Evolutionary conservation across 1,140 invertebrate genomes (phyloP), one percentile per base, ranked within the genome.

Genomic region (Acyrthosiphon pisum): DNA sequence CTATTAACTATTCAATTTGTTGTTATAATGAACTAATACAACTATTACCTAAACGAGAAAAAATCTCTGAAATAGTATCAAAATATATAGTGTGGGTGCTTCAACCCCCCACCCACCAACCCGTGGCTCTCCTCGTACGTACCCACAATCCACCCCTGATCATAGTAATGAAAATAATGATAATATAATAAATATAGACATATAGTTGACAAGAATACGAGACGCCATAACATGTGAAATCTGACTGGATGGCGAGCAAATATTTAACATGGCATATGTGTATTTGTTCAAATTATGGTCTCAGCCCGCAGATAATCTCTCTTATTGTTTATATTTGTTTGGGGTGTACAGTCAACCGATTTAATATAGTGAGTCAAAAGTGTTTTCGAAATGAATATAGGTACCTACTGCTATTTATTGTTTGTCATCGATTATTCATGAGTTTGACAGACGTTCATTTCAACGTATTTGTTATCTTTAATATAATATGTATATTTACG

Each of bases 291-390:
- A n/a, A 20, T 41, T 41, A 41, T 87, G 30, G 44, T 41, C 81
- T 22, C 2, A 26, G 84, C 2, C 26, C 23, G 8, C 37, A 26
- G 37, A 46, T 87, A 87, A 87, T 87, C 86, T 87, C 30, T 48
- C 35, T 48, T 48, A 84, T 84, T 84, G 37, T 84, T 84, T 41
- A 20, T 87, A 87, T 87, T 87, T 87, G 44, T n/a, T 48, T 50
- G 86, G 86, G 46, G 84, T 87, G 44, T 86, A 46, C 1, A 87
- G 84, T 48, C 86, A 48, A 48, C 84, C 30, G 86, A 48, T 87
- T 6, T 87, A 48, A 48, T 48, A 50, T n/a, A n/a, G 11, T 22
- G 44, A 48, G 83, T 44, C 11, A 30, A 46, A 41, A 87, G 30
- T 41, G 30, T 3, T 87, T 86, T 23, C 41, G 14, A 86, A 9